Base-by-base conservation (phyloP, 1,140 invertebrate genomes). In the Aplysia californica region DNA sequence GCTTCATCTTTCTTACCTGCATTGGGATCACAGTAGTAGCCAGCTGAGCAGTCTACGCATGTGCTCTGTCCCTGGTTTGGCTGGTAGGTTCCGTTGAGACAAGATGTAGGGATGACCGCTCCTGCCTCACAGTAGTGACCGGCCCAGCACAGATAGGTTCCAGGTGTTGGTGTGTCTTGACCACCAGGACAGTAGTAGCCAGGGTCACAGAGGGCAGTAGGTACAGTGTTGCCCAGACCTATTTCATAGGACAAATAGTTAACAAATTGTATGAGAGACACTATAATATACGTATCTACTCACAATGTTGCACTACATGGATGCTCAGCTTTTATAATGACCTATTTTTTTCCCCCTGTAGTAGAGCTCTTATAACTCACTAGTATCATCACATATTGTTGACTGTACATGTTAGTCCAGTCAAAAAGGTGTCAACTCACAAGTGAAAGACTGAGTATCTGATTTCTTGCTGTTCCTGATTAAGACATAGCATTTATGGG, bases 161-260 rank as follows among this genome's bases (percentile, higher is more conserved):
- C n/a, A 1, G 87, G 87, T 15, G 84, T 86, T n/a, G 77, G 56
- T 18, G 82, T 79, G 59, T 79, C 76, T 76, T 87, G 85, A 69
- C 87, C 87, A 18, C 82, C 84, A n/a, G 87, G 86, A 66, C 87
- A 89, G 77, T 86, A 89, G 77, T 85, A 89, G 29, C 87, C 87
- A 31, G 84, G 68, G 10, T 78, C 56, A 80, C 87, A 89, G 5
- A 79, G 64, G 2, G 78, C 85, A 59, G 78, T 83, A 50, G 79
- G 76, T 3, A 73, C 77, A 15, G 75, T 82, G 64, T 85, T 82
- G 2, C 85, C 87, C 33, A 79, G 65, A 31, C 86, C 87, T 88
- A 50, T n/a, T n/a, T n/a, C n/a, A n/a, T n/a, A n/a, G n/a, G n/a
- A n/a, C n/a, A n/a, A n/a, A n/a, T n/a, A n/a, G n/a, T n/a, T n/a